Base-by-base conservation (phyloP, 1,140 invertebrate species). In the Zaprionus ornatus region DNA sequence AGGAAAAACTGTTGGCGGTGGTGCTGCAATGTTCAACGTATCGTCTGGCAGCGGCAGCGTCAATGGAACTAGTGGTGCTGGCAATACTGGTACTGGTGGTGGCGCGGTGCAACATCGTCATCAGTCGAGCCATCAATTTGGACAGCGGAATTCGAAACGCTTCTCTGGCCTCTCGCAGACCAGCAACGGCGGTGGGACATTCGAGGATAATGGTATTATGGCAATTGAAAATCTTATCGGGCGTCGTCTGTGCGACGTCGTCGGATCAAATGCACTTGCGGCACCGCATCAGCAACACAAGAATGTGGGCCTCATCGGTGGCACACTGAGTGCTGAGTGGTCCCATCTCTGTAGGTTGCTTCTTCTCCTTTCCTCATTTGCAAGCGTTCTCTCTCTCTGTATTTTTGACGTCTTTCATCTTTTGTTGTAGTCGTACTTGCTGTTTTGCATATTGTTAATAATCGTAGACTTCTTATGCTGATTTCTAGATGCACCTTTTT, bases 331-430 rank as follows among this genome's bases (percentile, higher is more conserved):
- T 78, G 88, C 91, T 80, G 91, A 92, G 70, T 92, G 88, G 91
- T 87, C 91, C 71, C 91, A 92, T 92, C 88, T 91, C 80, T 91
- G 91, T 92, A 92, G 88, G 91, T 92, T 84, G 91, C 91, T 92
- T 92, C 69, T 82, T 91, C 67, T 25, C 29, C 32, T 25, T 59
- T 71, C 21, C 40, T 87, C 66, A 50, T 70, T 73, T 83, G 69
- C 78, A 69, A 79, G 75, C 57, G 64, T 73, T 69, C 74, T 32
- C 9, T 63, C 13, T 29, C 29, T 32, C 9, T 32, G 29, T 32
- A 32, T 45, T 9, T 45, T n/a, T 21, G n/a, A n/a, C 23, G 25
- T 64, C 37, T 32, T 32, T 32, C 0, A 0, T 35, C 7, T 48
- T 50, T 50, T 50, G 55, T 63, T 23, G 82, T 79, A 75, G 65